Percentiles rank a stretch among this genome's conserved stretches.
phyloP scores from a whole-genome alignment of 2,797 vertebrate genomes.

The Chelon labrosus region DNA sequence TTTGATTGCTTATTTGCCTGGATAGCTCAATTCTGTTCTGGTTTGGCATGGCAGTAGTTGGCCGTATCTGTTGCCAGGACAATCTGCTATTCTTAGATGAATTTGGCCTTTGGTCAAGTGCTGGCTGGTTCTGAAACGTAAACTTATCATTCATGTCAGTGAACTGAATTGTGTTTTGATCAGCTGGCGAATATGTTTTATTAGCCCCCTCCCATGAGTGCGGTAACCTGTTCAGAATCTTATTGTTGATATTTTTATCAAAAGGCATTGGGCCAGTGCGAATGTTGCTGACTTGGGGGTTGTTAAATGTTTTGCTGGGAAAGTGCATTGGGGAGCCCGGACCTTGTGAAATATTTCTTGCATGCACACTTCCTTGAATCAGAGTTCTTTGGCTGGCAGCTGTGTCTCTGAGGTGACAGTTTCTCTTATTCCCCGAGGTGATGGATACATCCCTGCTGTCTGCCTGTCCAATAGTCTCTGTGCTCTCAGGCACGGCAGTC shows the following conservation, averaged over 20 bases:
- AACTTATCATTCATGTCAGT: constrained; percentile 84
- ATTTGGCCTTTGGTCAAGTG: constrained; percentile 87
- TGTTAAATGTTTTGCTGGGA: constrained; percentile 87
- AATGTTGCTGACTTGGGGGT: constrained; percentile 74
- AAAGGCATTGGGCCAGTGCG: constrained; percentile 83
- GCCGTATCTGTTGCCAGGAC: constrained; percentile 91
- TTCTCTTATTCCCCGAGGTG: constrained; percentile 85
- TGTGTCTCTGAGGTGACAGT: constrained; percentile 84
- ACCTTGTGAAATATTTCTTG: constrained; percentile 87
- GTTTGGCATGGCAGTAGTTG: constrained; percentile 78
- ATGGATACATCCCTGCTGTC: constrained; percentile 83
- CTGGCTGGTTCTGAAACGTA: constrained; percentile 88
- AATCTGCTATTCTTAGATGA: constrained; percentile 86
- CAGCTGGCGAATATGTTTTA: constrained; percentile 86
- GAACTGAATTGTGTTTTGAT: constrained; percentile 87
- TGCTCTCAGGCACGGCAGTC: constrained; percentile 86
- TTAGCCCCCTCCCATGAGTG: constrained; percentile 90
- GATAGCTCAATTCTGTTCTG: constrained; percentile 89
- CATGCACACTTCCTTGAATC: constrained; percentile 86
- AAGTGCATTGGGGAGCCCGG: constrained; percentile 91
- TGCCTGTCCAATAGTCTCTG: constrained; percentile 85
- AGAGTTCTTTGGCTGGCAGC: constrained; percentile 85
- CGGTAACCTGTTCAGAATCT: constrained; percentile 81
- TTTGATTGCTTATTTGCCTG: constrained; percentile 87
- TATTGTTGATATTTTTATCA: constrained; percentile 85